These are phyloP conservation scores for Tichodroma muraria DNA, from an alignment of 2,113 vertebrate genomes.

Conservation along the genomic window DNA sequence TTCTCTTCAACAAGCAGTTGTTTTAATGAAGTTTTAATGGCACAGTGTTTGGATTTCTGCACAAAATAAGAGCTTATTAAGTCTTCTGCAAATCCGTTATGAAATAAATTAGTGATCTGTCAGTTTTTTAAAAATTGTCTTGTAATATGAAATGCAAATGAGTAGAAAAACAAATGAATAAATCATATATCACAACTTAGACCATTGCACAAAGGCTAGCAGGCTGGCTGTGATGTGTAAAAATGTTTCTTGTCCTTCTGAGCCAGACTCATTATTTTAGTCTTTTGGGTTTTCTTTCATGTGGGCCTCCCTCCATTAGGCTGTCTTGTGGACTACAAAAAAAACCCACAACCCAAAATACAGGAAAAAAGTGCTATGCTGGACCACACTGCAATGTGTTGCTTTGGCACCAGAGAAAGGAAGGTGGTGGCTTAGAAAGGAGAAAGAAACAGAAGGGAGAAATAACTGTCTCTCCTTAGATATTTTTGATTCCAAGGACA, in stretches of 20 bases:
- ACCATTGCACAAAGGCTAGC: neutral
- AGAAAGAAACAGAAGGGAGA: neutral
- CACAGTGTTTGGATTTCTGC: neutral
- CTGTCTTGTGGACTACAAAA: conserved; percentile 18
- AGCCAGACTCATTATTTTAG: conserved; percentile 35
- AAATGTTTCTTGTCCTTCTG: conserved; percentile 2
- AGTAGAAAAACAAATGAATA: neutral
- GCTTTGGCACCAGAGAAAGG: neutral
- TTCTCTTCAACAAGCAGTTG: neutral
- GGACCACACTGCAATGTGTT: neutral
- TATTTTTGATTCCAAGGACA: neutral
- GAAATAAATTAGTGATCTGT: neutral
- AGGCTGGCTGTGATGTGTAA: neutral
- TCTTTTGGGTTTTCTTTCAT: conserved; percentile 42
- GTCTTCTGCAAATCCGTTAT: neutral
- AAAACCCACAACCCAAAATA: neutral
- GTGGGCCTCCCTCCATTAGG: conserved; percentile 31
- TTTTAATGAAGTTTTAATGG: too few relatives aligned
- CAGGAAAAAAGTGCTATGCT: neutral
- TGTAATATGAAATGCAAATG: neutral
- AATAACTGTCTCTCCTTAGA: neutral
- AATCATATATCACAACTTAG: conserved; percentile 3
- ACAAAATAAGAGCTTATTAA: neutral
- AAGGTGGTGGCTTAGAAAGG: neutral
- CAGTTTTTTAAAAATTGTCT: neutral